Conservation (phyloP, 1,140 invertebrate genomes). For the Idris sp. region DNA sequence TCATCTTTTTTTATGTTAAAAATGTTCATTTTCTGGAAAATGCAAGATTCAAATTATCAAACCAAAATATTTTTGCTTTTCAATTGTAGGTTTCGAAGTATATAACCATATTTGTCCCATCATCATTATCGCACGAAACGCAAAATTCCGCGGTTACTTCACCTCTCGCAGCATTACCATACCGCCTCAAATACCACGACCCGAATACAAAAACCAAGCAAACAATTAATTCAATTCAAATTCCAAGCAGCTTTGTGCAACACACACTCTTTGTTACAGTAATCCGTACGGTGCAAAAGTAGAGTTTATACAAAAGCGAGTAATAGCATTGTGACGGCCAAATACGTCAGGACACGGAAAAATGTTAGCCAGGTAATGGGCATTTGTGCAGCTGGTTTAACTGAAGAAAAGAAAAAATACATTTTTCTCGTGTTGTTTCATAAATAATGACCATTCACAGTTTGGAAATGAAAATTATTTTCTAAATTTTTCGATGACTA, state of each 20-base stretch:
- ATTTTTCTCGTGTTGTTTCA: too few species aligned
- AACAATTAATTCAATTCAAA: slow-evolving; percentile 54
- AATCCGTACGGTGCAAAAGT: slow-evolving; percentile 32
- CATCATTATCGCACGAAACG: slow-evolving; percentile 40
- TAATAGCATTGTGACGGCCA: slow-evolving; percentile 50
- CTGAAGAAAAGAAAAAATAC: too few species aligned
- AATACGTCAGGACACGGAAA: slow-evolving; percentile 62
- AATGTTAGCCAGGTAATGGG: too few species aligned
- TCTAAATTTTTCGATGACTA: too few species aligned
- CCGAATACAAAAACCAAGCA: slow-evolving; percentile 29
- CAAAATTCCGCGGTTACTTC: slow-evolving; percentile 35
- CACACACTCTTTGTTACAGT: slow-evolving; percentile 46
- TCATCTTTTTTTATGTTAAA: too few species aligned
- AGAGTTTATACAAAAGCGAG: slow-evolving; percentile 36
- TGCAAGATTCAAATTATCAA: too few species aligned
- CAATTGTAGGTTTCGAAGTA: too few species aligned
- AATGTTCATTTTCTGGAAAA: too few species aligned
- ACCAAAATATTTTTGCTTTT: too few species aligned
- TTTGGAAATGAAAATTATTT: too few species aligned
- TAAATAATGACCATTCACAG: too few species aligned
- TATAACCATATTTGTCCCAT: slow-evolving; percentile 36
- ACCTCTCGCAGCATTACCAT: slow-evolving; percentile 24
- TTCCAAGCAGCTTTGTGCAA: slow-evolving; percentile 47
- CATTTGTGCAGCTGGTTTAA: too few species aligned
- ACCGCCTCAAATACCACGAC: slow-evolving; percentile 38